phyloP scores from a whole-genome alignment of 2,113 vertebrate species.

The Mirza zaza region DNA sequence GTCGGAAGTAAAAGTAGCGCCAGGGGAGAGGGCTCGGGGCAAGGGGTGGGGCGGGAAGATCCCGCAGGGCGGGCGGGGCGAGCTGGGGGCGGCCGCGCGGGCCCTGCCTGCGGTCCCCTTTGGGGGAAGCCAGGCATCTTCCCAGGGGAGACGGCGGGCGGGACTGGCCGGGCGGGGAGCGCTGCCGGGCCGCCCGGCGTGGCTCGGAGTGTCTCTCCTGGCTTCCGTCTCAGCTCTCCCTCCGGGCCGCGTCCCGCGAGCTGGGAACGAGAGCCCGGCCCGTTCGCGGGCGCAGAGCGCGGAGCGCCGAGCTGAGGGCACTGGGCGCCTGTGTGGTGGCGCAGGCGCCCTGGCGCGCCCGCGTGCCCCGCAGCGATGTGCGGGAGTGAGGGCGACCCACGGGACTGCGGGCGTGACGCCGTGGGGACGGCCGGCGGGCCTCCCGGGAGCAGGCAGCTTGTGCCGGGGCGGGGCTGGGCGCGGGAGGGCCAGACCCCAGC shows the following conservation, averaged over 20 bases:
- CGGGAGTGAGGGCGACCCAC: not conserved
- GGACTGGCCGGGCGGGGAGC: too few species aligned
- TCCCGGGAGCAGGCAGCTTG: not conserved
- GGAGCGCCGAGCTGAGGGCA: not conserved
- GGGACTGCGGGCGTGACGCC: not conserved
- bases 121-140: too few species aligned
- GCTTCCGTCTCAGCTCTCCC: not conserved
- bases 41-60: not conserved
- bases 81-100: too few species aligned
- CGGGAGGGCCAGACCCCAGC: too few species aligned
- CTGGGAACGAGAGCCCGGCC: not conserved
- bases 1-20: not conserved
- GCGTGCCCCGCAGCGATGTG: not conserved
- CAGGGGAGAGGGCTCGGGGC: not conserved
- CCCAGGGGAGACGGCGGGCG: not conserved
- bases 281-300: fast-evolving
- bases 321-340: not conserved
- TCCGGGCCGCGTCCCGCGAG: not conserved
- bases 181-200: not conserved
- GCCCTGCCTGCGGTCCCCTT: not conserved
- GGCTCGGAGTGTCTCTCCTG: not conserved
- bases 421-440: not conserved
- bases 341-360: not conserved
- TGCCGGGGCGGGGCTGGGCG: not conserved
- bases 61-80: too few species aligned